phyloP scores from a whole-genome alignment of 2,888 invertebrate genomes.

The Junonia oenone region DNA sequence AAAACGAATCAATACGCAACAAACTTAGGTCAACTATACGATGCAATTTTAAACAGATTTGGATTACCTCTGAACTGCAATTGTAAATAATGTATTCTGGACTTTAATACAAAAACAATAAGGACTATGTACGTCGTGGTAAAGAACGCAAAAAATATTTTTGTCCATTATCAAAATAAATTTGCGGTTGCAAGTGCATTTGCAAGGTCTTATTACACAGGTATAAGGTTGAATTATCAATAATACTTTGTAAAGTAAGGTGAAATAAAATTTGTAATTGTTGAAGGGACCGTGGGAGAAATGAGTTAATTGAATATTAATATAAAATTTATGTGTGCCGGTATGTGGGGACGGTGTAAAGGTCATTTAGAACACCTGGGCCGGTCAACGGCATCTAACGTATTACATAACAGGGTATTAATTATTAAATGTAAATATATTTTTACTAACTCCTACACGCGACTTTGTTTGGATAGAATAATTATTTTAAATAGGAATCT shows the following conservation, averaged over 20 bases:
- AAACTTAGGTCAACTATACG: not conserved
- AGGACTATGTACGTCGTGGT: not conserved
- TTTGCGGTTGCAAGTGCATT: not conserved
- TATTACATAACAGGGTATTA: constrained; percentile 17
- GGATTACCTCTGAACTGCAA: not conserved
- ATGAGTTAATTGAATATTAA: constrained; percentile 69
- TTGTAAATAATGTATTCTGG: not conserved
- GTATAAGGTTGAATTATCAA: constrained; percentile 15
- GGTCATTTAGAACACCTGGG: constrained; percentile 60
- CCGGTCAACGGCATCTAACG: constrained; percentile 27
- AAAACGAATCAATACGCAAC: not conserved
- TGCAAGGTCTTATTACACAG: not conserved
- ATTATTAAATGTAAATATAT: constrained; percentile 8
- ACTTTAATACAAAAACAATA: not conserved
- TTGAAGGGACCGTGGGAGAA: constrained; percentile 65
- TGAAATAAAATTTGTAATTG: constrained; percentile 25
- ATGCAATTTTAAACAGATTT: constrained; percentile 23
- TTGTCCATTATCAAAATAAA: constrained; percentile 1
- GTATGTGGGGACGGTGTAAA: constrained; percentile 47
- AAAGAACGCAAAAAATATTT: not conserved
- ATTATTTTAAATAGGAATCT: too few species aligned
- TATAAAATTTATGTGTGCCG: constrained; percentile 49
- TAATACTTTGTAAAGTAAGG: constrained; percentile 2
- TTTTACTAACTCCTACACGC: not conserved
- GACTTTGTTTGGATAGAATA: too few species aligned